These are phyloP conservation scores for Lithosia quadra DNA, from an alignment of 2,888 invertebrate genomes.

Conservation along the genomic window DNA sequence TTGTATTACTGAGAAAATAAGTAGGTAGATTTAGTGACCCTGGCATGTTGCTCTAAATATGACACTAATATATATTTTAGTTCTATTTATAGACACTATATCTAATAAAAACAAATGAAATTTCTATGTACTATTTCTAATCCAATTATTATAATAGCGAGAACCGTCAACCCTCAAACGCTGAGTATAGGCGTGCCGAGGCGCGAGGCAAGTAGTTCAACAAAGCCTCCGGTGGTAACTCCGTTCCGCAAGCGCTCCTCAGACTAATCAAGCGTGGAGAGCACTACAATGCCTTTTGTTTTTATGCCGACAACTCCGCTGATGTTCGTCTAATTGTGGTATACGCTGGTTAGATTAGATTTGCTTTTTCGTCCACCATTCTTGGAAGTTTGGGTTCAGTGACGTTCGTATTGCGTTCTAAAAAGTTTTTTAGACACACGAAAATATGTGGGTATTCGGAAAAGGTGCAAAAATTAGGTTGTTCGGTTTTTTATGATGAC, in stretches of 20 bases:
- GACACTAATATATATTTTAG: too few species aligned
- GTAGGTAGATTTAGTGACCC: too few species aligned
- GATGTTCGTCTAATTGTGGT: slow-evolving; percentile 28
- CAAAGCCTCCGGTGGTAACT: slow-evolving; percentile 47
- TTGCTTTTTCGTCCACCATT: slow-evolving; percentile 15
- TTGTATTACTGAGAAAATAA: too few species aligned
- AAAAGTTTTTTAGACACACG: background rate
- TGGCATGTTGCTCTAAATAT: too few species aligned
- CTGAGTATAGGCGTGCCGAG: slow-evolving; percentile 33
- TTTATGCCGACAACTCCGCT: slow-evolving; percentile 50
- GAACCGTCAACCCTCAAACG: slow-evolving; percentile 33
- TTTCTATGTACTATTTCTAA: slow-evolving; percentile 1
- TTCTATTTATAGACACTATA: background rate
- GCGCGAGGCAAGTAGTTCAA: slow-evolving; percentile 47
- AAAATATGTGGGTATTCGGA: background rate
- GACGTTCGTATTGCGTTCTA: background rate
- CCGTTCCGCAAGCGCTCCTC: slow-evolving; percentile 56
- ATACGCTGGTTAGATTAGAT: slow-evolving; percentile 14
- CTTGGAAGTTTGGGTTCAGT: slow-evolving; percentile 15
- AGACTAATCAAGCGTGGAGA: slow-evolving; percentile 63
- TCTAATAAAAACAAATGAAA: background rate
- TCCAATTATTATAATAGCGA: slow-evolving; percentile 6
- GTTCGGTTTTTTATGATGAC: background rate
- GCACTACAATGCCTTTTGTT: slow-evolving; percentile 62
- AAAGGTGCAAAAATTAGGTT: background rate